These are phyloP conservation scores for Cataglyphis rosenhaueri DNA, from an alignment of 2,888 invertebrate genomes.

Conservation along the genomic window DNA sequence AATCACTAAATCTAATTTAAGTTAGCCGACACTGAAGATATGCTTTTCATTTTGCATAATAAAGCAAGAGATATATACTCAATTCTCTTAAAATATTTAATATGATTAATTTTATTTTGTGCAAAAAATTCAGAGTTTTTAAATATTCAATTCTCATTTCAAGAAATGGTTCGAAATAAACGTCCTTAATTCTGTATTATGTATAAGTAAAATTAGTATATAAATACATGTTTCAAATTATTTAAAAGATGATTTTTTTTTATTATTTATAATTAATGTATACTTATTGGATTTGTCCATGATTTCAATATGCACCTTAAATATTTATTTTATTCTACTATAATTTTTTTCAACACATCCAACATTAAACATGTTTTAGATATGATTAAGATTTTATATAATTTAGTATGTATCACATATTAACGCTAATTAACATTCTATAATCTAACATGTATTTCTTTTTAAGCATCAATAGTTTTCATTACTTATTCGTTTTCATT, in stretches of 20 bases:
- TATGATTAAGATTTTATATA: not conserved
- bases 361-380: not conserved
- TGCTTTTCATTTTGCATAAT: not conserved
- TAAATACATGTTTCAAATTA: not conserved
- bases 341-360: not conserved
- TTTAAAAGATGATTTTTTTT: not conserved
- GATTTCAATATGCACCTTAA: not conserved
- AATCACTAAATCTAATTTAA: not conserved
- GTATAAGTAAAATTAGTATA: not conserved
- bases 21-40: not conserved
- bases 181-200: not conserved
- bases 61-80: not conserved
- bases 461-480: not conserved
- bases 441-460: not conserved
- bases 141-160: not conserved
- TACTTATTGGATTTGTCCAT: not conserved
- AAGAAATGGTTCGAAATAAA: not conserved
- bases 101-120: not conserved
- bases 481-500: not conserved
- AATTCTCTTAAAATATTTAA: not conserved
- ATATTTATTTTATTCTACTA: not conserved
- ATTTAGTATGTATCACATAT: not conserved
- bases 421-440: not conserved
- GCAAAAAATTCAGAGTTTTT: not conserved
- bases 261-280: constrained; percentile 8